These are phyloP conservation scores for Pentalonia nigronervosa DNA, from an alignment of 1,140 invertebrate species.

Conservation along the genomic window DNA sequence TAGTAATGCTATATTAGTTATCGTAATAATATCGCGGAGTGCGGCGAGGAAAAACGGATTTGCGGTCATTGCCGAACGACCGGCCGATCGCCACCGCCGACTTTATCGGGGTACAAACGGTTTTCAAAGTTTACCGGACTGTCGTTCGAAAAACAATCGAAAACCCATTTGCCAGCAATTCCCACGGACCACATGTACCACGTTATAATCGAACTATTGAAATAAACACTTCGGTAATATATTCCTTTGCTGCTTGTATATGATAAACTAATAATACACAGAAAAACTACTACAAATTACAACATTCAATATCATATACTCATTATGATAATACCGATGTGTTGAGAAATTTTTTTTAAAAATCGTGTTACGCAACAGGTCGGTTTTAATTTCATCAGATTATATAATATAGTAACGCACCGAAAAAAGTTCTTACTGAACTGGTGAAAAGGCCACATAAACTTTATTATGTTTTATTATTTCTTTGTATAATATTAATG, in stretches of 20 bases:
- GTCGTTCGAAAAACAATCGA: background rate
- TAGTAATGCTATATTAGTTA: background rate
- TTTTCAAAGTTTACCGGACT: background rate
- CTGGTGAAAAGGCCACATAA: too few relatives aligned
- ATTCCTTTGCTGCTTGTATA: background rate
- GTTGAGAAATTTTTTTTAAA: too few relatives aligned
- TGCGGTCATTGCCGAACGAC: background rate
- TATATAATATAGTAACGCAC: too few relatives aligned
- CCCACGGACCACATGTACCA: background rate
- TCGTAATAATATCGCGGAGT: background rate
- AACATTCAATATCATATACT: background rate
- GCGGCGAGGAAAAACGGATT: background rate
- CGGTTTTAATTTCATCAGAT: too few relatives aligned
- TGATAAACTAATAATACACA: background rate
- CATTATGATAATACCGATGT: too few relatives aligned
- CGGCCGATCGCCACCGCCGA: background rate
- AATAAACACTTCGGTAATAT: background rate
- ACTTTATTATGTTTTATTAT: too few relatives aligned
- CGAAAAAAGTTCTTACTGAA: too few relatives aligned
- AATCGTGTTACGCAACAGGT: too few relatives aligned
- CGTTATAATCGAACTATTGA: background rate
- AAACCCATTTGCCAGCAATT: background rate
- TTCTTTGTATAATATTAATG: too few relatives aligned
- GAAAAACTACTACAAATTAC: background rate
- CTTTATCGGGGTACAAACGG: background rate